Percentiles rank a stretch among this genome's conserved stretches.
Evolutionary conservation across 2,888 invertebrate species (phyloP).

Genomic region (Dynastes tityus): DNA sequence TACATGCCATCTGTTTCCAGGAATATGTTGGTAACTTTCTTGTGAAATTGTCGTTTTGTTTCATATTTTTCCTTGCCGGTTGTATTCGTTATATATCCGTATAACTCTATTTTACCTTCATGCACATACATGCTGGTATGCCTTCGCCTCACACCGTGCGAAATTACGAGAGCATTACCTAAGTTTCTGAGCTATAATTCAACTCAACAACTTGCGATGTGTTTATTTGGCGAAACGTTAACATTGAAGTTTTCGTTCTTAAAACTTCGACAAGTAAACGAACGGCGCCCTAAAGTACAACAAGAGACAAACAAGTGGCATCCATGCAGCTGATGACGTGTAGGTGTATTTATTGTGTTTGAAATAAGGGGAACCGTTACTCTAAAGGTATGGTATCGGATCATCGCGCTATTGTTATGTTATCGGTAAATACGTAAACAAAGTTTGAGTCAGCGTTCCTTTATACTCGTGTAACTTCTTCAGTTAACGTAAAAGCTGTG

Average conservation of each 20-base stretch:
- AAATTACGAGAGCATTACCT: neutral
- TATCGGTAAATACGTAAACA: neutral
- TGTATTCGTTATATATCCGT: too few species aligned
- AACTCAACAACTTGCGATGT: neutral
- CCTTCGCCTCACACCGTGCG: too few species aligned
- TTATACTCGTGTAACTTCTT: neutral
- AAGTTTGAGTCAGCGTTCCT: neutral
- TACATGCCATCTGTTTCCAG: too few species aligned
- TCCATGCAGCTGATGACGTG: neutral
- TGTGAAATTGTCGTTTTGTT: too few species aligned
- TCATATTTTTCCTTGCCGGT: too few species aligned
- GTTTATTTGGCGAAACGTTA: neutral
- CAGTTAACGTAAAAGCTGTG: neutral
- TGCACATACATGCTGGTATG: too few species aligned
- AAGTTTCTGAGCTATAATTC: neutral
- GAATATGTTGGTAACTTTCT: too few species aligned
- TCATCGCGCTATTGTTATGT: slow-evolving; percentile 1
- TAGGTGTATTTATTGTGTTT: slow-evolving; percentile 5
- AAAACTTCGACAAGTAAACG: slow-evolving; percentile 4
- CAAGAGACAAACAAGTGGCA: neutral
- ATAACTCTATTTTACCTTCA: too few species aligned
- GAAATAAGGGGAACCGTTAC: neutral
- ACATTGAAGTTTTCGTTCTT: slow-evolving; percentile 1
- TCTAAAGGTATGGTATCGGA: neutral
- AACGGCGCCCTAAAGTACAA: neutral